Evolutionary conservation across 92 coral and sea anemone species (phyloP).

Genomic region (Epizoanthus rinbou): DNA sequence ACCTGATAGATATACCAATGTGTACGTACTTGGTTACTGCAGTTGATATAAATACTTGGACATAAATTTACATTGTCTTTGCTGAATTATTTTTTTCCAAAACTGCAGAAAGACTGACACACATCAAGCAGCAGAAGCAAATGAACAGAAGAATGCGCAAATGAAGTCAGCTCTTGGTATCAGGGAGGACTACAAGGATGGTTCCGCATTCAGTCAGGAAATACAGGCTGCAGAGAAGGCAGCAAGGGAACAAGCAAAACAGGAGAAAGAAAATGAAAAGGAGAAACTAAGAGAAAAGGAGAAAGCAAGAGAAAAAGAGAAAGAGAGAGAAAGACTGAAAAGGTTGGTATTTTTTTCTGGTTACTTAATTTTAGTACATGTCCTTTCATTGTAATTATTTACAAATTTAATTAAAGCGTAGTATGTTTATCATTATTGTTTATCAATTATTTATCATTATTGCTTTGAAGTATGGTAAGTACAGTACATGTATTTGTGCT

Average conservation of each 20-base stretch:
- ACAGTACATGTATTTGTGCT: no score
- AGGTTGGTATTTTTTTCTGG: conserved; percentile 22
- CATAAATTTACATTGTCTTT: not conserved
- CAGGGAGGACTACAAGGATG: conserved; percentile 89
- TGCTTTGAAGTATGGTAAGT: no score
- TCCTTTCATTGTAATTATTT: not conserved
- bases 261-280: conserved; percentile 58
- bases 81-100: not conserved
- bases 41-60: not conserved
- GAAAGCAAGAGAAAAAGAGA: conserved; percentile 55
- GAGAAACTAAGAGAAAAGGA: conserved; percentile 61
- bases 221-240: conserved; percentile 78
- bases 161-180: conserved; percentile 96
- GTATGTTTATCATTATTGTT: no score
- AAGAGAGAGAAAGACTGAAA: conserved; percentile 51
- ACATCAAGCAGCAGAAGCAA: conserved; percentile 94
- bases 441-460: no score
- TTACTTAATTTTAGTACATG: not conserved
- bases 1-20: no score
- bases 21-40: no score
- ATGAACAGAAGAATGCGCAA: conserved; percentile 88
- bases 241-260: conserved; percentile 59
- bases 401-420: no score
- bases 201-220: conserved; percentile 93
- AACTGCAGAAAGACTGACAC: conserved; percentile 69